Evolutionary conservation across 2,888 invertebrate species (phyloP), one percentile per base, ranked within the genome.

Genomic region (Bellardia bayeri): DNA sequence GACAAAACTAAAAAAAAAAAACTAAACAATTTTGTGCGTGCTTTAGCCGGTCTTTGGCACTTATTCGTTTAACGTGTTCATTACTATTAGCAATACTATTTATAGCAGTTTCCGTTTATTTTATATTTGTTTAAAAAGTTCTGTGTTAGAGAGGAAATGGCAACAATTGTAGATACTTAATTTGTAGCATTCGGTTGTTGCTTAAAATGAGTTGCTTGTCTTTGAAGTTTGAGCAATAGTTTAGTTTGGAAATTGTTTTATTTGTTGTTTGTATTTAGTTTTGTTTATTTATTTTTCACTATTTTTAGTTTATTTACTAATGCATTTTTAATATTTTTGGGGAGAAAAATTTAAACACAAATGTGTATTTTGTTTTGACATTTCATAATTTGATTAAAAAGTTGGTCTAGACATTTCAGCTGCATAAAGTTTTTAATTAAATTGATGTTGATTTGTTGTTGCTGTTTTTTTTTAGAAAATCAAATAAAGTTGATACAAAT

Each of bases 121-220:
- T 11, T 33, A 8, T 42, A 68, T 69, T 74, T 58, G 9, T 2
- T 40, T 16, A n/a, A 75, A 68, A 14, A 6, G 9, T 80, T 54
- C 14, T 42, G 54, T 30, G 37, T 16, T 33, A 49, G 49, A 74
- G 63, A 42, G 68, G 80, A 81, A 84, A 80, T 66, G 54, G 56
- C 56, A 87, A 87, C 83, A 87, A 84, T 72, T 87, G 84, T 30
- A n/a, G n/a, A n/a, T n/a, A 16, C 61, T 87, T 80, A 84, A 87
- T 84, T 84, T 76, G 76, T 33, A 80, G 51, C 71, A 80, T 54
- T 51, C 56, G 30, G 75, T 69, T 76, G 58, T 75, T 71, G 58
- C 23, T 56, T 16, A 66, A 69, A 54, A 58, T 54, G 37, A 63
- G 69, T 71, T 83, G 42, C 16, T 76, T 54, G n/a, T 40, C 37